These are phyloP conservation scores for Eupelmus urozonus DNA, from an alignment of 2,888 invertebrate species.

Conservation along the genomic window DNA sequence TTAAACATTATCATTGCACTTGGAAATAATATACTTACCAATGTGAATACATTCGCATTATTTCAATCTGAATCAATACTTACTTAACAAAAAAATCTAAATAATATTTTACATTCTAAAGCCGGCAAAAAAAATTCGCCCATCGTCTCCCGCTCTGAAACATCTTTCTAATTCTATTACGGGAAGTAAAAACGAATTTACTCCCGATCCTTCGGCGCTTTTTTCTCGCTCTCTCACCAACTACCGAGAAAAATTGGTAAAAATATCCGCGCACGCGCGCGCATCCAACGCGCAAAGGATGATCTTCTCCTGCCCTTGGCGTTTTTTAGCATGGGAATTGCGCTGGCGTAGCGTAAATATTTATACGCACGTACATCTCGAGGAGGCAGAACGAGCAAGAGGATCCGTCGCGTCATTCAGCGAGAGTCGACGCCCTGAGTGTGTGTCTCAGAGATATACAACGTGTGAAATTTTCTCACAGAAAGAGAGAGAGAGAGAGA, in stretches of 20 bases:
- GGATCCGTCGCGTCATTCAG: conserved; percentile 45
- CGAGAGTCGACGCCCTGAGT: conserved; percentile 36
- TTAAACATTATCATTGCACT: too few relatives aligned
- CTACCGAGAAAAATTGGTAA: conserved; percentile 48
- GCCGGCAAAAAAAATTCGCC: too few relatives aligned
- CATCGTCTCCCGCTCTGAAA: too few relatives aligned
- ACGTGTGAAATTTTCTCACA: conserved; percentile 54
- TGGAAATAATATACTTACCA: too few relatives aligned
- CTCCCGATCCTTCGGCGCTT: neutral
- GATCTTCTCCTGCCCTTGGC: conserved; percentile 51
- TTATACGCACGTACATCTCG: conserved; percentile 51
- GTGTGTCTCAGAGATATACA: conserved; percentile 2
- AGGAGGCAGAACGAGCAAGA: neutral
- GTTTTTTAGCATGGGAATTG: conserved; percentile 57
- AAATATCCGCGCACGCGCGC: conserved; percentile 39
- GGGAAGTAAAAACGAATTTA: conserved; percentile 33
- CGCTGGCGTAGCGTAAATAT: conserved; percentile 57
- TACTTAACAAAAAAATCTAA: too few relatives aligned
- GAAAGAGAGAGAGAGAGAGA: conserved; percentile 3
- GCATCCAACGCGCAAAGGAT: conserved; percentile 20
- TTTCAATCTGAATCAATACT: too few relatives aligned
- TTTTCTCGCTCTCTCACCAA: neutral
- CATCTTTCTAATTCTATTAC: conserved; percentile 9
- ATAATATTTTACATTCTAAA: too few relatives aligned
- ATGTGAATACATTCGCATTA: too few relatives aligned